Evolutionary conservation across 2,797 vertebrate genomes (phyloP).

Genomic region (Orestias chungarensis): DNA sequence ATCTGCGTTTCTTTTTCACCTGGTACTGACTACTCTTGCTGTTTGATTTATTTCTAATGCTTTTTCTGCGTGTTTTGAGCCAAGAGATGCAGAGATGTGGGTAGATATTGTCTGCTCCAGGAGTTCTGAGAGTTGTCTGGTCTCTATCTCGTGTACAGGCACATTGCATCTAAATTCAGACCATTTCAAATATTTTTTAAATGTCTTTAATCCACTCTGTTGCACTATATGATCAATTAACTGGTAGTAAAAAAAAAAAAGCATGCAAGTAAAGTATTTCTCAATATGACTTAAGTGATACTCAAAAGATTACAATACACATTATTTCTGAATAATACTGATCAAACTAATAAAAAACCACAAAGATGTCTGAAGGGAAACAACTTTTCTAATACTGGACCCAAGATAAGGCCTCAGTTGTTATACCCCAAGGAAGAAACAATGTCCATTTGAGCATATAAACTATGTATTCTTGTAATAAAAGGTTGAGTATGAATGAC

Average conservation of each 20-base stretch:
- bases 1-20: conserved; percentile 32
- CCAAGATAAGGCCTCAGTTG: neutral
- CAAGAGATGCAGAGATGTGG: conserved; percentile 7
- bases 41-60: conserved; percentile 38
- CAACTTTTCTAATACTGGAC: neutral
- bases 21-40: conserved; percentile 18
- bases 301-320: neutral
- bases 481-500: neutral
- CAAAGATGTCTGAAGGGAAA: neutral
- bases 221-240: conserved; percentile 5
- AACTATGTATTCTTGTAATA: neutral
- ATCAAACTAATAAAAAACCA: neutral
- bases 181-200: neutral
- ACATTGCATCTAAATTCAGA: conserved; percentile 3
- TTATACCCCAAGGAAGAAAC: neutral
- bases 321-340: neutral
- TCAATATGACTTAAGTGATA: conserved; percentile 5
- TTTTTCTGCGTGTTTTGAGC: conserved; percentile 21
- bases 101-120: conserved; percentile 1
- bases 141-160: conserved; percentile 9
- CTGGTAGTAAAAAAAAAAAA: conserved; percentile 5
- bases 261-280: conserved; percentile 5
- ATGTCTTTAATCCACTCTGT: neutral
- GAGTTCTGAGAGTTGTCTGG: conserved; percentile 17
- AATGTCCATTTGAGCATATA: neutral